Base-by-base conservation (phyloP, 2,113 vertebrate genomes). In the Tringa solitaria region DNA sequence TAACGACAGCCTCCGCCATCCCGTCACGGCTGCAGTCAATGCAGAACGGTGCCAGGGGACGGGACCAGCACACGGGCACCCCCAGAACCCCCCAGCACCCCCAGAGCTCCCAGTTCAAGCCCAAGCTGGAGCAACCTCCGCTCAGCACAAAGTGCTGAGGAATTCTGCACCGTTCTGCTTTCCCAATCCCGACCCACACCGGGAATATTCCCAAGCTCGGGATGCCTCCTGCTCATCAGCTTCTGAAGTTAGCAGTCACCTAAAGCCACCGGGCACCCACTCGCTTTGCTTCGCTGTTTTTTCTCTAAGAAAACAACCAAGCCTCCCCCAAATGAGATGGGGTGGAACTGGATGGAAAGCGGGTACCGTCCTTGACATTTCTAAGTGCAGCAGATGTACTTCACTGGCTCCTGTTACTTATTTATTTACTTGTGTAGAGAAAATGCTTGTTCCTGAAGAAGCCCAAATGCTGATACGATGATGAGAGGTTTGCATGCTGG, bases 401-500 rank as follows among this genome's bases (percentile, higher is more conserved):
- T 39, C 56, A 81, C 37, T 18, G 46, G 48, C 59, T 89, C 77
- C 33, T 3, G 2, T 82, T 83, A 76, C 87, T 63, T 94, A 84
- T 95, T 92, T 96, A 63, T 80, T 87, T 90, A 76, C 56, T 46
- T 69, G 41, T 50, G 53, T 14, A 77, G 81, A 94, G 57, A 60
- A 82, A 96, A 33, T 11, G 85, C 81, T 84, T 30, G 41, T 75
- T 93, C 43, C 48, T 17, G 37, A 21, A 90, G 87, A 96, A 95
- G 65, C 37, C 84, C 94, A 77, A 96, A 91, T 4, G 88, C 77
- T 91, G 72, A 61, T 46, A 76, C 79, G 93, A 95, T 95, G 96
- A 97, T 95, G 95, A 96, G 83, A 88, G 95, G 90, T 96, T 95
- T 97, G 91, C 87, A 93, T 86, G 93, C 79, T 81, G 90, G 85